A percentile compares a stretch with the other conserved stretches of the same genome.
Conservation (phyloP, 1,140 invertebrate genomes). For the Drosophila ercepeae region DNA sequence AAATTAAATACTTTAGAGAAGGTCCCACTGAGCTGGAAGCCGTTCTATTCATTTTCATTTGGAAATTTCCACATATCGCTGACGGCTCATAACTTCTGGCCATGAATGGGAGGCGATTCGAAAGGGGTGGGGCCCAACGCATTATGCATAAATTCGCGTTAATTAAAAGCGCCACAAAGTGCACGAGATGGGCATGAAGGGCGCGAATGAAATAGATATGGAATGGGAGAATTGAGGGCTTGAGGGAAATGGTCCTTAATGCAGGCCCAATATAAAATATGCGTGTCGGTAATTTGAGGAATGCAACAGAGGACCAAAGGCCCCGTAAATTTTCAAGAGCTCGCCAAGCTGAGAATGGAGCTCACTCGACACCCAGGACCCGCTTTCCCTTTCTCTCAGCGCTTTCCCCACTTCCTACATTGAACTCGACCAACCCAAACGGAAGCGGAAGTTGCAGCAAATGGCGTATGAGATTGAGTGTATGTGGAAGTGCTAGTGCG, state of each 20-base stretch:
- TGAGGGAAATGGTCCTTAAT: slow-evolving; percentile 48
- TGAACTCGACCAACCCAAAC: slow-evolving; percentile 46
- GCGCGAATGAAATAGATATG: slow-evolving; percentile 9
- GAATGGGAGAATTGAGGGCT: slow-evolving; percentile 1
- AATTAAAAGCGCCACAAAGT: slow-evolving; percentile 77
- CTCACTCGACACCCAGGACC: neutral
- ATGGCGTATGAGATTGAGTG: slow-evolving; percentile 66
- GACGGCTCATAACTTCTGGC: slow-evolving; percentile 59
- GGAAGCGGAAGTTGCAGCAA: slow-evolving; percentile 78
- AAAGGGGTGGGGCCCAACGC: slow-evolving; percentile 17
- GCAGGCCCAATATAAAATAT: slow-evolving; percentile 75
- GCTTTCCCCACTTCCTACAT: neutral
- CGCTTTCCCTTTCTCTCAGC: neutral
- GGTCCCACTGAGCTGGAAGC: slow-evolving; percentile 18
- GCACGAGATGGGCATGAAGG: slow-evolving; percentile 22
- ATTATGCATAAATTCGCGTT: slow-evolving; percentile 78
- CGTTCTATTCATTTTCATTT: slow-evolving; percentile 49
- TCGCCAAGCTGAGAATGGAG: slow-evolving; percentile 47
- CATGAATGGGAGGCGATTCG: slow-evolving; percentile 13
- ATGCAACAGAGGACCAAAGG: slow-evolving; percentile 64
- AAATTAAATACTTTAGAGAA: slow-evolving; percentile 30
- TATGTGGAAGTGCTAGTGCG: slow-evolving; percentile 17
- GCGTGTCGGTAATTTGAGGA: slow-evolving; percentile 80
- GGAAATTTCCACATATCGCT: slow-evolving; percentile 54
- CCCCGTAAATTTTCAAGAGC: slow-evolving; percentile 70